Base-by-base conservation (phyloP, 35 echinoderm and acorn worm genomes). In the Apostichopus californicus region DNA sequence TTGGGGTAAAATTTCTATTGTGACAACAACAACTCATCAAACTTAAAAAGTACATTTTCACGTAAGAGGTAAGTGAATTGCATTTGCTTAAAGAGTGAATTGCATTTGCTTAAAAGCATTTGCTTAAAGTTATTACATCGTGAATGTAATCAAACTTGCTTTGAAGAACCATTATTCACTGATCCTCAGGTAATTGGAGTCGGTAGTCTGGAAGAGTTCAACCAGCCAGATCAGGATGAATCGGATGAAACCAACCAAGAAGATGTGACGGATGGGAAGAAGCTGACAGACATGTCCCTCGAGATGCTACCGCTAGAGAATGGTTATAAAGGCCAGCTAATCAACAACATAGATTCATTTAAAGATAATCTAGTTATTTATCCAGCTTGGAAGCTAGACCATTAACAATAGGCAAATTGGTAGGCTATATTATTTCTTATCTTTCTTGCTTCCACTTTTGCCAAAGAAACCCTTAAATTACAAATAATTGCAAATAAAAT, bases 221-320 rank as follows among this genome's bases (percentile, higher is more conserved):
- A 83, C 55, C 55, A 8, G 55, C 34, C 55, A 3, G 46, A 83
- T 83, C 14, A 34, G 55, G 80, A 83, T 55, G 80, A 83, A 56
- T 25, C 52, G n/a, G 80, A 55, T 83, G 25, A 4, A 14, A 8
- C 24, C 5, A 56, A 14, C 13, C 5, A 80, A 53, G 25, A 83
- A 15, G 64, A 68, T 18, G 11, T 68, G 64, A 18, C 18, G 5
- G 64, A 68, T 68, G 46, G 8, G 17, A 83, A 11, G 18, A 56
- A 83, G 54, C 8, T 5, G 5, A 83, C 80, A 17, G 54, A 56
- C 8, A 55, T 83, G 25, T 17, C 46, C 12, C 80, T 83, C 2
- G 46, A 83, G 18, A 83, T 83, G 80, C 12, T 83, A 34, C 80
- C 80, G 8, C 25, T 83, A 14, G 80, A 83, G n/a, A 83, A 83